These are phyloP conservation scores for Pipistrellus nathusii DNA, from an alignment of 2,797 vertebrate species.

Conservation along the genomic window DNA sequence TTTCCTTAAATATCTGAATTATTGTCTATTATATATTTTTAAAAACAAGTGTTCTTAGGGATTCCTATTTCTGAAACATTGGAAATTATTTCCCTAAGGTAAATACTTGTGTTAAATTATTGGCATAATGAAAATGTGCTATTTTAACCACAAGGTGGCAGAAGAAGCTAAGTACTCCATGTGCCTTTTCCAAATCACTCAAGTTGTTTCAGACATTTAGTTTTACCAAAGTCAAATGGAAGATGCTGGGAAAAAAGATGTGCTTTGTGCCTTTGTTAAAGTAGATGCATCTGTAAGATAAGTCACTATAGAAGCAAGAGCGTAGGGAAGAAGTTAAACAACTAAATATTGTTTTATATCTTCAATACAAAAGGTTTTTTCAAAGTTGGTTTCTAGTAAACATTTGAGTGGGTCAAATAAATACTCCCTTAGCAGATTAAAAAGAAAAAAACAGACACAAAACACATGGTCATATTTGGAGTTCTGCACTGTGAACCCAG, in stretches of 20 bases:
- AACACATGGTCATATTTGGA: background rate
- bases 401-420: background rate
- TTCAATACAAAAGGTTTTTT: background rate
- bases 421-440: background rate
- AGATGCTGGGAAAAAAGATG: background rate
- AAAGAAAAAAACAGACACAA: background rate
- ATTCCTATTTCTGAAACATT: background rate
- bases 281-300: background rate
- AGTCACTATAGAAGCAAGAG: background rate
- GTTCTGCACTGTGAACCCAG: background rate
- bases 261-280: background rate
- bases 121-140: background rate
- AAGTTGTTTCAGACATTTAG: background rate
- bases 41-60: background rate
- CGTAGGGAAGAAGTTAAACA: background rate
- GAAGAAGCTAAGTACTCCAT: conserved; percentile 67
- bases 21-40: background rate
- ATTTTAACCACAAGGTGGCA: conserved; percentile 86
- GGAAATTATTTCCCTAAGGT: background rate
- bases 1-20: background rate
- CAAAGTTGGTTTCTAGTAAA: background rate
- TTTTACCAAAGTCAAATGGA: conserved; percentile 8
- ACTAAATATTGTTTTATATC: background rate
- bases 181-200: accelerated
- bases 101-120: accelerated